Evolutionary conservation across 23 tunicate species (phyloP).

Genomic region (Trididemnum miniatum): DNA sequence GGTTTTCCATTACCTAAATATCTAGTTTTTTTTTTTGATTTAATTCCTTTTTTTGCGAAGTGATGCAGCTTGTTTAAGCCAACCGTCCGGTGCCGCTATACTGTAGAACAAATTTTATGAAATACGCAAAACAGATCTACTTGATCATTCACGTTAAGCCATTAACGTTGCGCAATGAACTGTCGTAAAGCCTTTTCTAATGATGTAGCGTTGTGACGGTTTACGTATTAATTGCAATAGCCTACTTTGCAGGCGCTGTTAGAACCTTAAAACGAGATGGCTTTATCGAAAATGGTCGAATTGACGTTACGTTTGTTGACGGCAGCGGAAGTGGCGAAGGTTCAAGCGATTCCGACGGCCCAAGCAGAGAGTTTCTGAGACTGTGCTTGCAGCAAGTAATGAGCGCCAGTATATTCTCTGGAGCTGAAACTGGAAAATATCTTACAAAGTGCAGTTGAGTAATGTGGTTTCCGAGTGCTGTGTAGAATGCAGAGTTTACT

Average conservation of each 20-base stretch:
- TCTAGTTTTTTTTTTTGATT: too few relatives aligned
- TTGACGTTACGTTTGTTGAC: constrained; percentile 15
- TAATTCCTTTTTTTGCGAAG: too few relatives aligned
- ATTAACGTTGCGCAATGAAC: too few relatives aligned
- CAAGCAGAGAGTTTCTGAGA: constrained; percentile 32
- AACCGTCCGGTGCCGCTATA: too few relatives aligned
- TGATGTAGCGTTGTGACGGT: too few relatives aligned
- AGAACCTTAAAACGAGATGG: constrained; percentile 17
- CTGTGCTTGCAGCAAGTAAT: not conserved
- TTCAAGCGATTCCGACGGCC: constrained; percentile 20
- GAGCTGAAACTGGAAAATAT: not conserved
- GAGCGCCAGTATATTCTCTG: constrained; percentile 13
- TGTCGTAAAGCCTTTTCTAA: too few relatives aligned
- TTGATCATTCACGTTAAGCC: too few relatives aligned
- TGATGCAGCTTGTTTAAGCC: too few relatives aligned
- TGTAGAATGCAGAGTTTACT: not conserved
- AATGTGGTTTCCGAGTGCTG: not conserved
- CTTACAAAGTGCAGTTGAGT: not conserved
- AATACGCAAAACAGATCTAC: too few relatives aligned
- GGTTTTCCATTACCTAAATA: too few relatives aligned
- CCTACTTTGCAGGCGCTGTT: constrained; percentile 1
- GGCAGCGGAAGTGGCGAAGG: constrained; percentile 16
- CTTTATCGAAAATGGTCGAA: constrained; percentile 6
- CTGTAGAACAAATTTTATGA: too few relatives aligned
- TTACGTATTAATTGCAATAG: too few relatives aligned